Conservation (phyloP, 2,888 invertebrate genomes). For the Dolichomitus sp. region DNA sequence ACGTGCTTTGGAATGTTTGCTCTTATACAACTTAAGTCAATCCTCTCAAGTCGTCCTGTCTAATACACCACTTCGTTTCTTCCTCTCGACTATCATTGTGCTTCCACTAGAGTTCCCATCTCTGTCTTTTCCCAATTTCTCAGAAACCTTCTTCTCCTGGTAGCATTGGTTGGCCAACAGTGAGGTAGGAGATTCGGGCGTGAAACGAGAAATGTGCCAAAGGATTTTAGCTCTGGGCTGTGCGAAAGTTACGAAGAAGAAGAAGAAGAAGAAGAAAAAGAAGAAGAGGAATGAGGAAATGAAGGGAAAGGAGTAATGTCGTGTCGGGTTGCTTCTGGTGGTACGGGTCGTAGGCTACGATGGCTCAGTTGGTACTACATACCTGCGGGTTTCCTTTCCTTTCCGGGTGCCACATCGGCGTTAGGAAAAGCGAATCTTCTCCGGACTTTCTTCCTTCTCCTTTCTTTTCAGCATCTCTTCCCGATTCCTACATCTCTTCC, state of each 20-base stretch:
- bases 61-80: constrained; percentile 61
- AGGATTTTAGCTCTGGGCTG: constrained; percentile 63
- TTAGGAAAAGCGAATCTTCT: constrained; percentile 39
- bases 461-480: constrained; percentile 50
- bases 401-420: constrained; percentile 22
- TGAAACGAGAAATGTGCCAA: constrained; percentile 72
- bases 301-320: constrained; percentile 35
- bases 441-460: constrained; percentile 12
- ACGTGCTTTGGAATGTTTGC: not conserved
- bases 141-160: constrained; percentile 27
- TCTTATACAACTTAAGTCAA: not conserved
- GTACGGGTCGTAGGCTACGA: constrained; percentile 40
- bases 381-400: constrained; percentile 34
- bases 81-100: constrained; percentile 19
- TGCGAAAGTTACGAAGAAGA: constrained; percentile 20
- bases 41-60: constrained; percentile 15
- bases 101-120: constrained; percentile 29
- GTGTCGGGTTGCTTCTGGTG: constrained; percentile 17
- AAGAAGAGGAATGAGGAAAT: not conserved
- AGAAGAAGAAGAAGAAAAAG: constrained; percentile 7
- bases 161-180: constrained; percentile 39
- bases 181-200: constrained; percentile 67
- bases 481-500: constrained; percentile 40
- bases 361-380: constrained; percentile 38
- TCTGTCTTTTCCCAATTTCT: constrained; percentile 58